Percentiles rank a stretch among this genome's conserved stretches.
These are phyloP conservation scores for Lophochroa leadbeateri DNA, from an alignment of 2,113 vertebrate genomes.

Conservation along the genomic window DNA sequence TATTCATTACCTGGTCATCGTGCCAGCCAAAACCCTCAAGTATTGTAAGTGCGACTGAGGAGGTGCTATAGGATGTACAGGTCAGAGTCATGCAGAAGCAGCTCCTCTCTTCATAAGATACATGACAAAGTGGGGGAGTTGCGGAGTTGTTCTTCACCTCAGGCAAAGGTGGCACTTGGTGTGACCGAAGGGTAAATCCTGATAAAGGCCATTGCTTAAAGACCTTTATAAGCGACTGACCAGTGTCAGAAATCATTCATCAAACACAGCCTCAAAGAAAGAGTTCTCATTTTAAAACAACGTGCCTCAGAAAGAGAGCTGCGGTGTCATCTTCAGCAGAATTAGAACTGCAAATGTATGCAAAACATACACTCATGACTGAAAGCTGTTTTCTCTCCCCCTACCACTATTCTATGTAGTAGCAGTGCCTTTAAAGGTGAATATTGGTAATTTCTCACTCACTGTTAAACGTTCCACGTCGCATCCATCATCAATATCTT, in stretches of 20 bases:
- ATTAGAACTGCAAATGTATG: neutral
- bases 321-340: neutral
- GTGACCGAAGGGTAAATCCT: neutral
- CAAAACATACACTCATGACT: too few relatives aligned
- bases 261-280: neutral
- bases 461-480: accelerated
- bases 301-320: neutral
- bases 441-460: neutral
- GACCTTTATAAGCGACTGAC: accelerated
- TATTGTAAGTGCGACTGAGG: accelerated
- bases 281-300: neutral
- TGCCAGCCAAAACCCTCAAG: neutral
- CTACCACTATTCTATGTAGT: accelerated
- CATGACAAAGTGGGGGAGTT: neutral
- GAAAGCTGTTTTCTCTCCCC: neutral
- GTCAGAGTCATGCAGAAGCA: neutral
- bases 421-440: neutral
- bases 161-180: neutral
- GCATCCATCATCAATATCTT: accelerated
- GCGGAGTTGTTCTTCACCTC: neutral
- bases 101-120: neutral
- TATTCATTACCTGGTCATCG: accelerated
- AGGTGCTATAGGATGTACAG: accelerated
- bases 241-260: neutral
- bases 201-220: neutral